Conservation (phyloP, 2,113 vertebrate genomes). For the Chloropsis cyanopogon region DNA sequence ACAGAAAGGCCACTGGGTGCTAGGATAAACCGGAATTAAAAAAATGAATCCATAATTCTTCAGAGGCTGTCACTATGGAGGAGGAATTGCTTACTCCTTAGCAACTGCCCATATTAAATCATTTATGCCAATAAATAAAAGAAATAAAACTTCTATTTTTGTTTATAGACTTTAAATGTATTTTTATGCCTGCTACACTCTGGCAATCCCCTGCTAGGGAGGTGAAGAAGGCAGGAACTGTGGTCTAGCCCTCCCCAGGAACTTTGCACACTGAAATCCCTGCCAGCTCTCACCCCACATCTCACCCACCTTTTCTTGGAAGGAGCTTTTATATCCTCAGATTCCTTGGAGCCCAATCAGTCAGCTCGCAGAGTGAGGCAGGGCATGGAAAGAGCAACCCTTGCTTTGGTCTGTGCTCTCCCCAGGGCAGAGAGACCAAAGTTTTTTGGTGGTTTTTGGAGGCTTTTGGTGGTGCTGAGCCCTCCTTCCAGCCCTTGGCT, state of each 20-base stretch:
- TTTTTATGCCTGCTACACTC: not conserved
- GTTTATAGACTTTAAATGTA: not conserved
- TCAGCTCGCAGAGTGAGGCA: not conserved
- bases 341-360: slow-evolving; percentile 16
- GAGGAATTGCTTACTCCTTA: not conserved
- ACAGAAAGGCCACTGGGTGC: not conserved
- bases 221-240: not conserved
- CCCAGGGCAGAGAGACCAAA: not conserved
- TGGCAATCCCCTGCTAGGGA: not conserved
- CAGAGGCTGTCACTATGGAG: not conserved
- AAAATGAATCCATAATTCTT: not conserved
- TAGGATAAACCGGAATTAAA: not conserved
- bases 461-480: not conserved
- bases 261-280: not conserved
- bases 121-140: not conserved
- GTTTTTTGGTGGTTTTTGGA: not conserved
- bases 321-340: not conserved
- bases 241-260: not conserved
- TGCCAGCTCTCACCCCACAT: not conserved
- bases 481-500: not conserved
- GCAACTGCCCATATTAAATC: not conserved
- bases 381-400: not conserved
- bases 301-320: not conserved
- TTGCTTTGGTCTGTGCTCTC: not conserved
- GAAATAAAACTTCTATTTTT: not conserved